Conservation (phyloP, 2,113 vertebrate genomes). For the Trogon melanurus region DNA sequence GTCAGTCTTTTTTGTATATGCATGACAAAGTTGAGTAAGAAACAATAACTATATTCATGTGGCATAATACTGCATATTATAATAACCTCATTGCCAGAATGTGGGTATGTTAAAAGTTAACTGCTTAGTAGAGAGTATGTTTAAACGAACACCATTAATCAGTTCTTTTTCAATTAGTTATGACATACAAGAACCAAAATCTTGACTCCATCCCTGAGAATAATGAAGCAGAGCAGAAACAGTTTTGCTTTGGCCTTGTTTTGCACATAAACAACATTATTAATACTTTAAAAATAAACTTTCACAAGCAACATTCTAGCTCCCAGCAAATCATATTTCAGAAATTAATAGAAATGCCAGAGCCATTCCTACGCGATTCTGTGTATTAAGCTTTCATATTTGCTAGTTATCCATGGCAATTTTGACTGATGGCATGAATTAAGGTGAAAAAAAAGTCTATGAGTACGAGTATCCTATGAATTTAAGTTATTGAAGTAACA, state of each 20-base stretch:
- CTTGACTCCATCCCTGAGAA: not conserved
- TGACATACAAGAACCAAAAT: not conserved
- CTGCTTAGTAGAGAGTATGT: not conserved
- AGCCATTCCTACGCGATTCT: not conserved
- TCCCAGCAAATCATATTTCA: not conserved
- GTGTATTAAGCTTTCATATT: not conserved
- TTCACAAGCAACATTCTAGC: not conserved
- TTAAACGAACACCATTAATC: not conserved
- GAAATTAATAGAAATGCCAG: not conserved
- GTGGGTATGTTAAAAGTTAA: not conserved
- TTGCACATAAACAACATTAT: not conserved
- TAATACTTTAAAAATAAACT: not conserved
- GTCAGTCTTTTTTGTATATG: not conserved
- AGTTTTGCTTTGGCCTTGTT: not conserved
- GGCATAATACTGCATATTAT: not conserved
- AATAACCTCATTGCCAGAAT: not conserved
- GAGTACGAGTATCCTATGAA: not conserved
- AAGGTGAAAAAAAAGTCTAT: not conserved
- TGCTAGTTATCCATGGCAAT: not conserved
- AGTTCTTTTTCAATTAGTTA: not conserved
- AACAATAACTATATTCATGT: not conserved
- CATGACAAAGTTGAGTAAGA: not conserved
- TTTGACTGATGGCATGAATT: not conserved
- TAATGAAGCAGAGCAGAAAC: not conserved
- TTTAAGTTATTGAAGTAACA: not conserved